Percentiles rank a stretch among this genome's conserved stretches.
These are phyloP conservation scores for Phengaris alcon DNA, from an alignment of 2,888 invertebrate species.

Conservation along the genomic window DNA sequence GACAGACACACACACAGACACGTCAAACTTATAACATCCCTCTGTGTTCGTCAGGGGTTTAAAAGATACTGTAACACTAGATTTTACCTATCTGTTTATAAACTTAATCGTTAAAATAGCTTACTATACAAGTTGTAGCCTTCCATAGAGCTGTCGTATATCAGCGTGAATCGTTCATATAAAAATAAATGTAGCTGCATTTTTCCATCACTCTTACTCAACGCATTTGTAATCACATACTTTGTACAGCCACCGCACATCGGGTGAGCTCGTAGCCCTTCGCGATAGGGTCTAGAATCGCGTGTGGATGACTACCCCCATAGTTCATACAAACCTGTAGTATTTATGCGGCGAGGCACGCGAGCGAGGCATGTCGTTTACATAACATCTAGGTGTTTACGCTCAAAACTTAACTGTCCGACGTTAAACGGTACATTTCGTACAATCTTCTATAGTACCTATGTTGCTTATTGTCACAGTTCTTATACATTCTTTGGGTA, in stretches of 20 bases:
- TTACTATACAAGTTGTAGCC: not conserved
- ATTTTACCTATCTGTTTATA: too few relatives aligned
- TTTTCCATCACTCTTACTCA: constrained; percentile 9
- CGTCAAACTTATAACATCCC: too few relatives aligned
- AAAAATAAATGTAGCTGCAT: constrained; percentile 9
- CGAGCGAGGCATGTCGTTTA: constrained; percentile 32
- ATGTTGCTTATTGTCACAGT: not conserved
- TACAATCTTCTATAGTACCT: not conserved
- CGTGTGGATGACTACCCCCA: not conserved
- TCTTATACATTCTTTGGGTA: not conserved
- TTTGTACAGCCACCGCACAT: not conserved
- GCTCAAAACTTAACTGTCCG: constrained; percentile 19
- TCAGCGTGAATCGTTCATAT: not conserved
- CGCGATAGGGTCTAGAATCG: not conserved
- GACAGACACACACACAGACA: too few relatives aligned
- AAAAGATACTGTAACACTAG: too few relatives aligned
- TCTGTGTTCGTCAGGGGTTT: too few relatives aligned
- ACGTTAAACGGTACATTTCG: constrained; percentile 14
- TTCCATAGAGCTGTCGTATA: constrained; percentile 7
- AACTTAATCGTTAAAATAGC: too few relatives aligned
- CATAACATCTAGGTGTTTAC: constrained; percentile 32
- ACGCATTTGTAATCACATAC: not conserved
- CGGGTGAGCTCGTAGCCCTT: not conserved
- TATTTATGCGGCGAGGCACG: constrained; percentile 29
- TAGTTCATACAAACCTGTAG: constrained; percentile 2